phyloP scores from a whole-genome alignment of 2,113 vertebrate species.

The Macroglossus sobrinus region DNA sequence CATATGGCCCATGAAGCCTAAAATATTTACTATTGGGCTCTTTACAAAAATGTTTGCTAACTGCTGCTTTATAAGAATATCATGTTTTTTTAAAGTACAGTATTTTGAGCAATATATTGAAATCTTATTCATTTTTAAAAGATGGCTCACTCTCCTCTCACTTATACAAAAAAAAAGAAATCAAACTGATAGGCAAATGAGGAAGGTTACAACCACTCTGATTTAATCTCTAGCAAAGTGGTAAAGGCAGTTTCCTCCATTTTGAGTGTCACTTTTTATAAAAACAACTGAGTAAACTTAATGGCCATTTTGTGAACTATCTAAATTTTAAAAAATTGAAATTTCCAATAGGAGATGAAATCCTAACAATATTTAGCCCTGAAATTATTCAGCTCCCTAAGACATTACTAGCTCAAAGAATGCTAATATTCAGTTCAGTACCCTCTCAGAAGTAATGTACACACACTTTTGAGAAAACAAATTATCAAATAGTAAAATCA shows the following conservation, averaged over 20 bases:
- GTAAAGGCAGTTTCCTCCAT: not conserved
- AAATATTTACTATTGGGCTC: conserved; percentile 21
- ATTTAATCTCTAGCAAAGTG: conserved; percentile 27
- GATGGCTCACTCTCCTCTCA: not conserved
- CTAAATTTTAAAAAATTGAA: not conserved
- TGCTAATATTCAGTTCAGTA: not conserved
- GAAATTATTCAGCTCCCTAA: conserved; percentile 30
- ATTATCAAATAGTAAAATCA: conserved; percentile 31
- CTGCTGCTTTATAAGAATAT: conserved; percentile 5
- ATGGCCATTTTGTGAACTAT: not conserved
- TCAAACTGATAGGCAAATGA: conserved; percentile 14
- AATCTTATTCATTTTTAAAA: conserved; percentile 21
- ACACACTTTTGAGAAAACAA: conserved; percentile 14
- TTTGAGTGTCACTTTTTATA: conserved; percentile 29
- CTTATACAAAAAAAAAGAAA: not conserved
- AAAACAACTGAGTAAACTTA: conserved; percentile 38
- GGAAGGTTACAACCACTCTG: not conserved
- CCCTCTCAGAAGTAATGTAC: conserved; percentile 1
- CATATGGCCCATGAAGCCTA: not conserved
- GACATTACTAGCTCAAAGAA: not conserved
- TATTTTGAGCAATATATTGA: not conserved
- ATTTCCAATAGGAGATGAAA: not conserved
- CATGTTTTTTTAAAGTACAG: conserved; percentile 28
- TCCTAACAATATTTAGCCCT: not conserved
- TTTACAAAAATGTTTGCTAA: conserved; percentile 14